Percentiles rank a stretch among this genome's conserved stretches.
Evolutionary conservation across 1,140 invertebrate species (phyloP).

Genomic region (Drosophila ogumai): DNA sequence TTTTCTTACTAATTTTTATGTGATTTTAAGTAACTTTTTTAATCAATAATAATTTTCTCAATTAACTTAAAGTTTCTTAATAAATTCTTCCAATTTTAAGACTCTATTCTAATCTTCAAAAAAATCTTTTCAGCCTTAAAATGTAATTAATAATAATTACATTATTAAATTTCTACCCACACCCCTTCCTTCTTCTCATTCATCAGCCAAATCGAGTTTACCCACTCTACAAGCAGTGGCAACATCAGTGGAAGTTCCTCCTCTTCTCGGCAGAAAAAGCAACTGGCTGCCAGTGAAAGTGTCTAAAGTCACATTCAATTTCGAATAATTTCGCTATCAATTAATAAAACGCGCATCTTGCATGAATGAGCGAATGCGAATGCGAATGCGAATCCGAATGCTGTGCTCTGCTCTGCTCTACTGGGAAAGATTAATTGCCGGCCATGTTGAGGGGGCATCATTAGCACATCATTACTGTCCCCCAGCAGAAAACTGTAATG

Average conservation of each 20-base stretch:
- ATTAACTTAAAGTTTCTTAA: no score
- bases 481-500: constrained; percentile 40
- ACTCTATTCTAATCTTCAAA: no score
- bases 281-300: constrained; percentile 68
- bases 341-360: constrained; percentile 65
- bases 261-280: constrained; percentile 21
- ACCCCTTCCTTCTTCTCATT: not conserved
- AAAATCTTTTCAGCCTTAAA: not conserved
- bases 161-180: not conserved
- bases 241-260: constrained; percentile 9
- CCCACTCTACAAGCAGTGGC: constrained; percentile 15
- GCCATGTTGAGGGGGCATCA: constrained; percentile 50
- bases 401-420: constrained; percentile 39
- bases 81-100: not conserved
- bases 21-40: no score
- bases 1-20: not conserved
- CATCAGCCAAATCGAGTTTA: constrained; percentile 11
- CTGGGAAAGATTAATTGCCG: constrained; percentile 72
- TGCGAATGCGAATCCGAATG: constrained; percentile 30
- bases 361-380: constrained; percentile 54
- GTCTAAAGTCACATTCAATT: constrained; percentile 72
- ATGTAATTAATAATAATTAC: not conserved
- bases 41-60: not conserved
- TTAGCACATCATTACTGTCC: constrained; percentile 77
- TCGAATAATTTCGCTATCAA: constrained; percentile 78